Percentiles rank a stretch among this genome's conserved stretches.
Conservation (phyloP, 2,888 invertebrate genomes). For the Himalopsyche japonica region DNA sequence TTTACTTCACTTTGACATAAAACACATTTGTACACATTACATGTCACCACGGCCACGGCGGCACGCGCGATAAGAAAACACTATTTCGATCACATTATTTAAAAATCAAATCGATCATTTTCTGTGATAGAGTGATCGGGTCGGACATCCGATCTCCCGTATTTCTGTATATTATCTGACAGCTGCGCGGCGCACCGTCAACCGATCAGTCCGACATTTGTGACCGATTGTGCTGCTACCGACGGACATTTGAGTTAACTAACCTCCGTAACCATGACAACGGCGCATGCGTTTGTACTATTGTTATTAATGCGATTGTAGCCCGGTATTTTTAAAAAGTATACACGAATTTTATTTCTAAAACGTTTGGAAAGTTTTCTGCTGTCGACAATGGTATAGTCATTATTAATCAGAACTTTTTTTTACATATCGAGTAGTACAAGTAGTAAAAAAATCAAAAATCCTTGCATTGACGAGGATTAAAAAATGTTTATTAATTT, state of each 20-base stretch:
- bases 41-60: constrained; percentile 13
- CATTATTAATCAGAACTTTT: too few relatives aligned
- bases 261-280: constrained; percentile 29
- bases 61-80: constrained; percentile 6
- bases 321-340: not conserved
- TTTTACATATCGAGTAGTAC: too few relatives aligned
- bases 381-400: too few relatives aligned
- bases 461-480: too few relatives aligned
- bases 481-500: too few relatives aligned
- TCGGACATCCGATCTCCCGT: constrained; percentile 25
- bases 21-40: constrained; percentile 22
- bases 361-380: too few relatives aligned
- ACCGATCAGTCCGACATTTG: constrained; percentile 30
- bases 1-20: constrained; percentile 26
- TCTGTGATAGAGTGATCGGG: constrained; percentile 14
- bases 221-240: constrained; percentile 11
- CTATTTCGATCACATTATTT: constrained; percentile 23
- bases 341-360: too few relatives aligned
- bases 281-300: constrained; percentile 30
- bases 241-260: constrained; percentile 14
- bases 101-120: constrained; percentile 22
- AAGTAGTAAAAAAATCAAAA: too few relatives aligned
- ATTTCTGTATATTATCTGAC: constrained; percentile 32
- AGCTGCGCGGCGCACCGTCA: constrained; percentile 31
- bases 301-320: constrained; percentile 14